Evolutionary conservation across 2,113 vertebrate species (phyloP).

Genomic region (Hippocampus comes): DNA sequence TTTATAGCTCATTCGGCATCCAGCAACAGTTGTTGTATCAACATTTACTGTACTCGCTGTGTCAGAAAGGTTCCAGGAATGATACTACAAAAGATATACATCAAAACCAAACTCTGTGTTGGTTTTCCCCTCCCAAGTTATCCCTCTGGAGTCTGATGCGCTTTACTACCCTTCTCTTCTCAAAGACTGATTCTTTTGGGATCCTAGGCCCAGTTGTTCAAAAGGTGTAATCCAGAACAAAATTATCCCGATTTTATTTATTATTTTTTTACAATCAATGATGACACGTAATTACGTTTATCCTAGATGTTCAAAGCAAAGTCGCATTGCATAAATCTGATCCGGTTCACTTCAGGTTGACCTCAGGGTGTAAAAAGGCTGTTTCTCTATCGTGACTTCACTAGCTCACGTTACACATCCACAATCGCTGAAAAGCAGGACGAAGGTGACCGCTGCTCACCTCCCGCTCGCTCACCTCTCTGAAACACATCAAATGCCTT

Average conservation of each 20-base stretch:
- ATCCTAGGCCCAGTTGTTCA: no score
- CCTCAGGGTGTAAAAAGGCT: conserved; percentile 56
- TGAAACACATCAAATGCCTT: conserved; percentile 23
- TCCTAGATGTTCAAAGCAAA: no score
- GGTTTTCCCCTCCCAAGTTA: no score
- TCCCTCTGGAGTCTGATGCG: not conserved
- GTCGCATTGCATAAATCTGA: no score
- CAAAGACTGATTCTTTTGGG: no score
- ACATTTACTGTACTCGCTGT: not conserved
- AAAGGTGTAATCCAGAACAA: no score
- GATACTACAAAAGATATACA: not conserved
- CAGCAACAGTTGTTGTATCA: not conserved
- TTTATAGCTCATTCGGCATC: not conserved
- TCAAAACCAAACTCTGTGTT: not conserved
- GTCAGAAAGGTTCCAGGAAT: no score
- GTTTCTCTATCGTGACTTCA: conserved; percentile 56
- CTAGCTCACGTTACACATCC: conserved; percentile 54
- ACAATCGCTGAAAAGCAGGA: conserved; percentile 19
- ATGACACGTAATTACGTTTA: no score
- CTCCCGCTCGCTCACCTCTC: not conserved
- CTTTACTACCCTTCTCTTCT: not conserved
- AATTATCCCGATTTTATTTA: no score
- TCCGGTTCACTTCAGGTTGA: conserved; percentile 55
- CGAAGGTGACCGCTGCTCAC: conserved; percentile 6
- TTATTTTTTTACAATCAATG: no score